Base-by-base conservation (phyloP, 2,797 vertebrate species). In the Xenentodon cancila region DNA sequence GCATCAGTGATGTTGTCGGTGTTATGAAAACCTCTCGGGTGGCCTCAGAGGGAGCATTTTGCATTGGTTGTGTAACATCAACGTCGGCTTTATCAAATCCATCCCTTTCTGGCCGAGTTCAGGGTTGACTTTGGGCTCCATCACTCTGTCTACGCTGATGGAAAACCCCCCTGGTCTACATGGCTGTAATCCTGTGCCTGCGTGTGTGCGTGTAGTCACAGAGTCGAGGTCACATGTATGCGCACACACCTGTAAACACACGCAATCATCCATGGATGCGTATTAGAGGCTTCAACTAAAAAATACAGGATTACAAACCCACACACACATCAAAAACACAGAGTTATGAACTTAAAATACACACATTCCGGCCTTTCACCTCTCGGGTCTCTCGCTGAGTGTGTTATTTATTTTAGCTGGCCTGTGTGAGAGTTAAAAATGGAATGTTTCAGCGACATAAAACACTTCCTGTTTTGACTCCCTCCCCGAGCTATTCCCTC, bases 401-500 rank as follows among this genome's bases (percentile, higher is more conserved):
- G 77, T 45, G 52, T 69, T 92, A 74, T 92, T 92, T 91, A 85
- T 90, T 89, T 91, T 84, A 81, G 81, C 79, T 44, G 21, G 74
- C 66, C 84, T 82, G 79, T 75, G 73, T 48, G 65, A 71, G 84
- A 91, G 89, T 92, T 92, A 92, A 93, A 93, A 92, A 92, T 84
- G 80, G 90, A 92, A 89, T 89, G 79, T 92, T 91, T 91, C 84
- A 85, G 86, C 90, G 77, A 86, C 84, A 92, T 93, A 88, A 92
- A 91, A 87, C 86, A 77, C 88, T 92, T 93, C 90, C 91, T 94
- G 92, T 93, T 93, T 91, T 91, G 85, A 87, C 76, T 89, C 80
- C 61, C 73, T 89, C 68, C 9, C 75, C 18, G 78, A 84, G 64
- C 77, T 13, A 1, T 37, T 37, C 34, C 34, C 34, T 77, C 66